phyloP scores from a whole-genome alignment of 2,797 vertebrate genomes.

The Varecia variegata region DNA sequence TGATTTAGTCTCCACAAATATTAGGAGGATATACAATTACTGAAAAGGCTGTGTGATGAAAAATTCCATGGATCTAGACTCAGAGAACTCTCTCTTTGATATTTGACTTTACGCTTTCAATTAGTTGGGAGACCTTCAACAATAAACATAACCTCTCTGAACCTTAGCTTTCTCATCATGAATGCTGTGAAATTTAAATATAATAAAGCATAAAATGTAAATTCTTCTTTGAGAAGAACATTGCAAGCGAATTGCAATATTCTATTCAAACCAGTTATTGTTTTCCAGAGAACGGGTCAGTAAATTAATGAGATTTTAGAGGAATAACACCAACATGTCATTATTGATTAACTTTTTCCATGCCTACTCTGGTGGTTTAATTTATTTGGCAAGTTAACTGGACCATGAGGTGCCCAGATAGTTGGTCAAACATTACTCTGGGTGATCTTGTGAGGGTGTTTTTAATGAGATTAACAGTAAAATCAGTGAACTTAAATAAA shows the following conservation, averaged over 20 bases:
- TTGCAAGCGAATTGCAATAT: not conserved
- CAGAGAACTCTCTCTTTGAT: not conserved
- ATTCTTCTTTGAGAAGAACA: not conserved
- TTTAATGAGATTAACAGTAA: not conserved
- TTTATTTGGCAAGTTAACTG: not conserved
- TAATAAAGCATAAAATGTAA: not conserved
- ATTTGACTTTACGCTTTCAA: not conserved
- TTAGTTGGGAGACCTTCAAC: not conserved
- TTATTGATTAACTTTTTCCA: not conserved
- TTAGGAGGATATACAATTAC: not conserved
- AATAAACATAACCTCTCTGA: not conserved
- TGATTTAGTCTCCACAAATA: not conserved
- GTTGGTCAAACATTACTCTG: not conserved
- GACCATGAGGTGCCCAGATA: not conserved
- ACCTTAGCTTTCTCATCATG: not conserved
- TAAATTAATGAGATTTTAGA: constrained; percentile 28
- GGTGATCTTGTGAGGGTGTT: not conserved
- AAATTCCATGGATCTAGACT: not conserved
- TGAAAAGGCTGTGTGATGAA: not conserved
- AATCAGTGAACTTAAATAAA: not conserved
- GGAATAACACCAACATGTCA: not conserved
- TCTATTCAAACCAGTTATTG: not conserved
- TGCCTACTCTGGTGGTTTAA: not conserved
- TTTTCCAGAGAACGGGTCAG: not conserved
- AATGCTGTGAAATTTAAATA: not conserved